Evolutionary conservation across 2,888 invertebrate genomes (phyloP).

Genomic region (Ypsolopha sequella): DNA sequence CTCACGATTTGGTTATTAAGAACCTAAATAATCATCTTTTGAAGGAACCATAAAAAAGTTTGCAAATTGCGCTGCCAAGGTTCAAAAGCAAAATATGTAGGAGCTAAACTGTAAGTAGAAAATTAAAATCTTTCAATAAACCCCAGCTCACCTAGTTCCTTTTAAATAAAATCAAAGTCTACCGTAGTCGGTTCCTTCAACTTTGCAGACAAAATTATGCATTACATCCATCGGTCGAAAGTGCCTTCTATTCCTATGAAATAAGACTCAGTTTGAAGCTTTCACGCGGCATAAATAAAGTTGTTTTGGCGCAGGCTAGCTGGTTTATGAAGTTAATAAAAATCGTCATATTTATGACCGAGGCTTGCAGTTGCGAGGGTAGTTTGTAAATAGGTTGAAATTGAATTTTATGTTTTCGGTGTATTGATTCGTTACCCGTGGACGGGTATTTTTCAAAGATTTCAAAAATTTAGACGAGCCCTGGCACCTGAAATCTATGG

Average conservation of each 20-base stretch:
- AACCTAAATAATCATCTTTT: too few relatives aligned
- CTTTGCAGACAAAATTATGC: too few relatives aligned
- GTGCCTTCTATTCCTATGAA: too few relatives aligned
- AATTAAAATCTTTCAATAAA: conserved; percentile 29
- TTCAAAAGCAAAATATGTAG: not conserved
- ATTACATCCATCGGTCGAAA: too few relatives aligned
- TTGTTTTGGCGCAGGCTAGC: not conserved
- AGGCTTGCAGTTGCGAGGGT: not conserved
- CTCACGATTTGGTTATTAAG: too few relatives aligned
- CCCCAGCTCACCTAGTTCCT: conserved; percentile 19
- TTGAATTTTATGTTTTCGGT: not conserved
- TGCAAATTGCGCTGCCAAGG: not conserved
- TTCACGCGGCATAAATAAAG: not conserved
- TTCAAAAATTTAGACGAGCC: too few relatives aligned
- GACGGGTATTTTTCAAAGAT: too few relatives aligned
- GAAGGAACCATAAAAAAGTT: too few relatives aligned
- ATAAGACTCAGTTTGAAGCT: too few relatives aligned
- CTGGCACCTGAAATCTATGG: too few relatives aligned
- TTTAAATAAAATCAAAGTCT: conserved; percentile 36
- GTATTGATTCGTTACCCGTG: not conserved
- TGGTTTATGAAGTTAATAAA: conserved; percentile 30
- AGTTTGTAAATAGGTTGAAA: not conserved
- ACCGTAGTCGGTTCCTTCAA: not conserved
- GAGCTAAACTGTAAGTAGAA: not conserved
- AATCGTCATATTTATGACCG: conserved; percentile 20